A percentile compares a stretch with the other conserved stretches of the same genome.
Conservation (phyloP, 2,888 invertebrate genomes). For the Abrostola tripartita region DNA sequence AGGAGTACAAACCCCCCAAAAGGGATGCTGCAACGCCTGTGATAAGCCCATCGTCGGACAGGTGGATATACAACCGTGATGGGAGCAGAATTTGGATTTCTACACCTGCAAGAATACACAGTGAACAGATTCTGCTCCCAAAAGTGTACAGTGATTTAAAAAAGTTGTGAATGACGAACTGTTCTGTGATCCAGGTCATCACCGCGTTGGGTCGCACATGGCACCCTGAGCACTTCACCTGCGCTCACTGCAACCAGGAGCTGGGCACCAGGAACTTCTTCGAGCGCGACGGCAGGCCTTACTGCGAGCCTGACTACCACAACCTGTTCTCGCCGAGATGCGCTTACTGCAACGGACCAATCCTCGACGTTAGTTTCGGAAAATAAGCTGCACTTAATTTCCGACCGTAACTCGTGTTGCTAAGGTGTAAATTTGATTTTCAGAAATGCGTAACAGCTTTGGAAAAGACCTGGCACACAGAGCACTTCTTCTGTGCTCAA, state of each 20-base stretch:
- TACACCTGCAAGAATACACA: conserved; percentile 20
- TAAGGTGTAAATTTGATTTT: conserved; percentile 68
- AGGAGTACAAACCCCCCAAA: conserved; percentile 99
- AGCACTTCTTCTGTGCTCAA: conserved; percentile 99
- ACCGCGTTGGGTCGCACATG: conserved; percentile 99
- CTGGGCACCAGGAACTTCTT: conserved; percentile 99
- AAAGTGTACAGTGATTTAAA: conserved; percentile 43
- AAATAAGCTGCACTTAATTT: conserved; percentile 7
- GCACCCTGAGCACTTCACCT: conserved; percentile 99
- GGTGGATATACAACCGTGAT: conserved; percentile 78
- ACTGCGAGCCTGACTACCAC: conserved; percentile 99
- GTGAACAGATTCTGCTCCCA: conserved; percentile 36
- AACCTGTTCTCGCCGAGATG: conserved; percentile 99
- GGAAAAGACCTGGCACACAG: conserved; percentile 99
- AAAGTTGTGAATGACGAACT: conserved; percentile 56
- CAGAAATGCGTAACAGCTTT: conserved; percentile 99
- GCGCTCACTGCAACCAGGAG: conserved; percentile 98
- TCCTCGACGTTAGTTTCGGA: conserved; percentile 95
- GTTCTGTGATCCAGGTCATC: conserved; percentile 90
- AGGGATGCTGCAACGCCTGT: conserved; percentile 99
- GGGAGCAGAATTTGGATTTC: conserved; percentile 39
- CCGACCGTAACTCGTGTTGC: conserved; percentile 29
- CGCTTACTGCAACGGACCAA: conserved; percentile 99
- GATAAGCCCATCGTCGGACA: conserved; percentile 99
- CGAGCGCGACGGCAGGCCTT: conserved; percentile 98